Evolutionary conservation across 35 echinoderm and acorn worm genomes (phyloP).

Genomic region (Stichopus chloronotus): DNA sequence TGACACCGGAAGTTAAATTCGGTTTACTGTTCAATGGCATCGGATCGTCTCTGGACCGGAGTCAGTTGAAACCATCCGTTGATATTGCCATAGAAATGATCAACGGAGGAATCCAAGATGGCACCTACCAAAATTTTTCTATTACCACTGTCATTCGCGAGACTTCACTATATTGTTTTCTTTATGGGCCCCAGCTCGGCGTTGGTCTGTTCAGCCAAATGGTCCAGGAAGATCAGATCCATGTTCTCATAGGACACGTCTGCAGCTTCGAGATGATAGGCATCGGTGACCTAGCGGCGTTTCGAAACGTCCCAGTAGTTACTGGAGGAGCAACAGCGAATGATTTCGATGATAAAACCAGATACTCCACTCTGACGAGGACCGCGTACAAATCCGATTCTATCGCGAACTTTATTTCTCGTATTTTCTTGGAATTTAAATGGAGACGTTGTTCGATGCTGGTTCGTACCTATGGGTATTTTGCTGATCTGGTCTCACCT

Average conservation of each 20-base stretch:
- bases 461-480: not conserved
- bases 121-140: not conserved
- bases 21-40: not conserved
- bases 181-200: not conserved
- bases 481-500: not conserved
- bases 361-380: not conserved
- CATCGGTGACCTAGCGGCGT: constrained; percentile 24
- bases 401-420: not conserved
- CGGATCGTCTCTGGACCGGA: not conserved
- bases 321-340: not conserved
- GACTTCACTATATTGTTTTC: not conserved
- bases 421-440: not conserved
- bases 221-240: not conserved
- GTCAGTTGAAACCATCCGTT: constrained; percentile 17
- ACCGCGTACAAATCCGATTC: constrained; percentile 14
- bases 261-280: constrained; percentile 38
- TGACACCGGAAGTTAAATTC: not conserved
- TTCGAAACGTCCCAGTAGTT: not conserved
- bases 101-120: not conserved
- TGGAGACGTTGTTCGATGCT: constrained; percentile 25
- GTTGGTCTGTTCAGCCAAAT: constrained; percentile 14
- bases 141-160: not conserved
- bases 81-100: constrained; percentile 27
- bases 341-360: constrained; percentile 10
- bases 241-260: constrained; percentile 22